Percentiles rank a stretch among this genome's conserved stretches.
phyloP scores from a whole-genome alignment of 2,888 invertebrate genomes.

The Apotomis betuletana region DNA sequence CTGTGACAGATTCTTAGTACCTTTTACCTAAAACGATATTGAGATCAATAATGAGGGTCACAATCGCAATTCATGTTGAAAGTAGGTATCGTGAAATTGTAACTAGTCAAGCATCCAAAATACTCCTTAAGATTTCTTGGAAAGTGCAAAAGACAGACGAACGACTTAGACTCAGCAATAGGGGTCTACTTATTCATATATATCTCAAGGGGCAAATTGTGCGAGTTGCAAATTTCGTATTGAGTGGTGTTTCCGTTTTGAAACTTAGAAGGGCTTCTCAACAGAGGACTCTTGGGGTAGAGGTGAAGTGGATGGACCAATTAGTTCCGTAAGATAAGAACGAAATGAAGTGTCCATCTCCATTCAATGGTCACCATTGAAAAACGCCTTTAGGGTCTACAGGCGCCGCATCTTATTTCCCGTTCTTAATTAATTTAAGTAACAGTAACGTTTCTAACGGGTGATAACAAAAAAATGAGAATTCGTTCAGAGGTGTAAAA shows the following conservation, averaged over 20 bases:
- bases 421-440: too few species aligned
- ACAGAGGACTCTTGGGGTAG: not conserved
- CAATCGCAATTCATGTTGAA: too few species aligned
- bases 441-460: too few species aligned
- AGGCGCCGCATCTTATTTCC: too few species aligned
- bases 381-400: too few species aligned
- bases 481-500: too few species aligned
- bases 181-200: not conserved
- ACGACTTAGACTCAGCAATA: not conserved
- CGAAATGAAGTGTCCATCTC: not conserved
- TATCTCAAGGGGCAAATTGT: not conserved
- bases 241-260: not conserved
- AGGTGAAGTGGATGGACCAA: not conserved
- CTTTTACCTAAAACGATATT: too few species aligned
- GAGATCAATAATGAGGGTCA: too few species aligned
- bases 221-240: not conserved
- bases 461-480: too few species aligned
- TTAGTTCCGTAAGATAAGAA: not conserved
- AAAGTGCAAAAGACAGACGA: not conserved
- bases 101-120: not conserved
- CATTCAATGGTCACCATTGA: not conserved
- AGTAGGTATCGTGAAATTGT: too few species aligned
- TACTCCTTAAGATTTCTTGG: not conserved
- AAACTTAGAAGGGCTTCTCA: not conserved
- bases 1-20: too few species aligned